Conservation (phyloP, 2,797 vertebrate species). For the Tiaroga cobitis region DNA sequence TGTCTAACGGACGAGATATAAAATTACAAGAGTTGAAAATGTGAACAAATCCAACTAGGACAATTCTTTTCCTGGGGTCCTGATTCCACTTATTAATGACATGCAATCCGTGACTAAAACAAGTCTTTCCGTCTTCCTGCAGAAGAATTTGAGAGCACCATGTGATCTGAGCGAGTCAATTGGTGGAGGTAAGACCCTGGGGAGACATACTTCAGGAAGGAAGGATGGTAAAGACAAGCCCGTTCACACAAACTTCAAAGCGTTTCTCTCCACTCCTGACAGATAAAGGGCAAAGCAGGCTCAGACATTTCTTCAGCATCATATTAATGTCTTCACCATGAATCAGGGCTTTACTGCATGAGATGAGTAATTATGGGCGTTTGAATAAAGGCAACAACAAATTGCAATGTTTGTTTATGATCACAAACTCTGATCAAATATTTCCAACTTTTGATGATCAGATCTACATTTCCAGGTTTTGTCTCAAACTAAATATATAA, state of each 20-base stretch:
- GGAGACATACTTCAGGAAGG: slow-evolving; percentile 5
- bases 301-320: slow-evolving; percentile 17
- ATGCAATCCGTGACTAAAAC: slow-evolving; percentile 21
- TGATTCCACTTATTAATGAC: slow-evolving; percentile 28
- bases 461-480: background rate
- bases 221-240: slow-evolving; percentile 2
- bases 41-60: slow-evolving; percentile 28
- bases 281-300: slow-evolving; percentile 17
- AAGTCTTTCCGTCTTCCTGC: slow-evolving; percentile 24
- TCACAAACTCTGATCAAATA: background rate
- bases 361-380: background rate
- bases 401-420: background rate
- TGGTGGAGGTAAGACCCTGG: slow-evolving; percentile 22
- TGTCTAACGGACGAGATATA: background rate
- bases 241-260: slow-evolving; percentile 41
- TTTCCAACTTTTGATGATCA: background rate
- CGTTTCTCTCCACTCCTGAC: slow-evolving; percentile 1
- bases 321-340: slow-evolving; percentile 6
- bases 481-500: background rate
- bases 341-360: background rate
- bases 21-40: slow-evolving; percentile 15
- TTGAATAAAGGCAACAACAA: background rate
- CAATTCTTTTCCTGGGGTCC: slow-evolving; percentile 17
- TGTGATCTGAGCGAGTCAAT: slow-evolving; percentile 6
- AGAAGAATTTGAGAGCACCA: slow-evolving; percentile 2